Base-by-base conservation (phyloP, 2,113 vertebrate species). In the Sturnus vulgaris region DNA sequence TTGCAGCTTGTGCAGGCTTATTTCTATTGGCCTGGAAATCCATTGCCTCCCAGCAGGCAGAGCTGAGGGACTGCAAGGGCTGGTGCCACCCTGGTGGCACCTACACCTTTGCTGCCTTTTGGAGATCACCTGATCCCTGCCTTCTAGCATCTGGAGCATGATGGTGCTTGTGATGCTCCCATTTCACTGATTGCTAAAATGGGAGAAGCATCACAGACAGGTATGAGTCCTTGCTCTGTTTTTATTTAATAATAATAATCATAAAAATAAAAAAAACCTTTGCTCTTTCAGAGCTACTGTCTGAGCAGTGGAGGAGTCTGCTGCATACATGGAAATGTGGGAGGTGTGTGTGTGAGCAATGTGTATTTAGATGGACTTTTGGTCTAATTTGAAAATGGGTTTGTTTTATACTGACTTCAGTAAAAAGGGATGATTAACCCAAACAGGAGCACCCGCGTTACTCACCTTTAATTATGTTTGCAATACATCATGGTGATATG, bases 391-490 rank as follows among this genome's bases (percentile, higher is more conserved):
- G 94, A 96, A 97, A 97, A 96, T 92, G 81, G 60, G 82, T 97
- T 97, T 96, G 76, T 97, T 96, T 96, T 96, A 84, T 96, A 90
- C 55, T 42, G 44, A 91, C 94, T 97, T 97, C 96, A 94, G 96
- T 97, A 97, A 95, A 96, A 97, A 97, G 96, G 95, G 97, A 97
- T 97, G 97, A 98, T 98, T 98, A 98, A 97, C 95, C 94, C 97
- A 97, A 98, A 96, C 96, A 97, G 97, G 97, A 97, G 88, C 37
- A 50, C 77, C 86, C 9, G 89, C 28, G 93, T 98, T 98, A 96
- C 97, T 98, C 98, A 78, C 97, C 93, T 98, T 98, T 98, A 98
- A 98, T 98, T 98, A 98, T 95, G 97, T 97, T 98, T 98, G 98
- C 94, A 98, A 98, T 98, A 98, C 96, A 98, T 98, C 98, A 98